Base-by-base conservation (phyloP, 2,113 vertebrate species). In the Euleptes europaea region DNA sequence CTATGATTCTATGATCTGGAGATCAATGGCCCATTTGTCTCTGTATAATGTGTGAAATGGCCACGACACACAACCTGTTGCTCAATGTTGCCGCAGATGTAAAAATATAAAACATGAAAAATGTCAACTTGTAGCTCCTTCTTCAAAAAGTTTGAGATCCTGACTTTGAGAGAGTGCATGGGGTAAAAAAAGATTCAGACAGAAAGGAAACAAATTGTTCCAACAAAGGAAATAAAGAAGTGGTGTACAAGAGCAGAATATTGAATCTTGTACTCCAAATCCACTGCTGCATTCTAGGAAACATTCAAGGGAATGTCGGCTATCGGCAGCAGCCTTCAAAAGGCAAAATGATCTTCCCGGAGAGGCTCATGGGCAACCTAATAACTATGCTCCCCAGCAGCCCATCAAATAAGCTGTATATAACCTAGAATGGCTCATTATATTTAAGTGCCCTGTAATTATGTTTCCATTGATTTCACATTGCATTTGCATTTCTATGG, bases 401-500 rank as follows among this genome's bases (percentile, higher is more conserved):
- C 31, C 69, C 33, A 80, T 69, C 44, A 69, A 63, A 51, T 35
- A 72, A 57, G 67, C 44, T 72, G n/a, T 28, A 67, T 67, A 44
- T 44, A 47, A 40, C 49, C 69, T 15, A 57, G 69, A 72, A 82
- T 57, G 35, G 26, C 60, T 77, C 49, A 23, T 69, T 67, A 14
- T 78, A 77, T 69, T 78, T 69, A 54, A 82, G 80, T 40, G 49
- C 4, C 49, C 15, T 14, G 10, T 84, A 78, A 77, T 69, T 84
- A 49, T 54, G 33, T 31, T 54, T 42, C 47, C 6, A 84, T 54
- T 54, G 63, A 84, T 84, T 84, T 78, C 40, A 21, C 44, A 86
- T 84, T 79, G 51, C 77, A 86, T 86, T 88, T 81, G 66, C 82
- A 57, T 88, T 84, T 86, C 82, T 71, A 83, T 80, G 60, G 76